phyloP scores from a whole-genome alignment of 2,888 invertebrate genomes.

The Netelia melanura region DNA sequence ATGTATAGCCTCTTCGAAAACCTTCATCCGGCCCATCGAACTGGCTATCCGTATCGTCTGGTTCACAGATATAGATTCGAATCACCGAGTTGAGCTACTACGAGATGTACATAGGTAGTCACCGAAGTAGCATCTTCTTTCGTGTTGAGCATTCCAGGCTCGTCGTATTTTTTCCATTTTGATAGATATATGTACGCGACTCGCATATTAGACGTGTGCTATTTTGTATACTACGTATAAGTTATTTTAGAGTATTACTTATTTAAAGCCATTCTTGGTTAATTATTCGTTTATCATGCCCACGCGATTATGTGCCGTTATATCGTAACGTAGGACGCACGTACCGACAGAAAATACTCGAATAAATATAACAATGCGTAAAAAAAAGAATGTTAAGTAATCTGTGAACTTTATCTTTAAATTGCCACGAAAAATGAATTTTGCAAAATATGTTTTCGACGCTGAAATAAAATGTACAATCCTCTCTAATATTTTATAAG shows the following conservation, averaged over 20 bases:
- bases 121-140: slow-evolving; percentile 22
- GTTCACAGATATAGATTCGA: slow-evolving; percentile 64
- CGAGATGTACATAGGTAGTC: slow-evolving; percentile 16
- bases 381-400: too few relatives aligned
- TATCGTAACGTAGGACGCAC: too few relatives aligned
- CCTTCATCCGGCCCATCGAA: slow-evolving; percentile 63
- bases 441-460: too few relatives aligned
- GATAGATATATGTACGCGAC: slow-evolving; percentile 23
- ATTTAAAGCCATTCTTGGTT: too few relatives aligned
- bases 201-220: neutral
- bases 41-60: slow-evolving; percentile 64
- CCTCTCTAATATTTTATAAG: too few relatives aligned
- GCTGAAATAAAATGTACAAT: too few relatives aligned
- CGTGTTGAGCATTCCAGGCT: slow-evolving; percentile 24
- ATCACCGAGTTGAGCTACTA: slow-evolving; percentile 58
- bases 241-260: neutral
- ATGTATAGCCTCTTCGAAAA: slow-evolving; percentile 38
- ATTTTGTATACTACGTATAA: neutral
- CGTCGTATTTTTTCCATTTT: slow-evolving; percentile 14
- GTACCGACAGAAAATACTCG: too few relatives aligned
- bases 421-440: too few relatives aligned
- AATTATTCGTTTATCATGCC: too few relatives aligned
- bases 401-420: too few relatives aligned
- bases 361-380: too few relatives aligned
- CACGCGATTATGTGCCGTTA: too few relatives aligned